Percentiles rank a stretch among this genome's conserved stretches.
These are phyloP conservation scores for Ameiurus melas DNA, from an alignment of 2,113 vertebrate genomes.

Conservation along the genomic window DNA sequence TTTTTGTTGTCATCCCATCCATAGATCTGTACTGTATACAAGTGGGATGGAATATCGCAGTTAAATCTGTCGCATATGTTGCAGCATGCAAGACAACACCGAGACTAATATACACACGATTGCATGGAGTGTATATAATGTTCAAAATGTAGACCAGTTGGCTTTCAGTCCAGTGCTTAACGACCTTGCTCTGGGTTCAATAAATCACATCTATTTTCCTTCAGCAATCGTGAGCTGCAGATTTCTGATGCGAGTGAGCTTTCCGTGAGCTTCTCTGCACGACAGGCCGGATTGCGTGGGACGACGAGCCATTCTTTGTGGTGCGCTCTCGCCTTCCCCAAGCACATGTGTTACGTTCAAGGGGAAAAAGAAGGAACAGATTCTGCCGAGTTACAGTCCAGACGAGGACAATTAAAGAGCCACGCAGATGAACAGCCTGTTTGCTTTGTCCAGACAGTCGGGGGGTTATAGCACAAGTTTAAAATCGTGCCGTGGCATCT, in stretches of 20 bases:
- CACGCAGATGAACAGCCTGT: conserved; percentile 42
- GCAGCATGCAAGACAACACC: background rate
- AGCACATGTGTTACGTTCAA: conserved; percentile 54
- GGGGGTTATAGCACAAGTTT: conserved; percentile 27
- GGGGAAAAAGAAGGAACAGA: conserved; percentile 44
- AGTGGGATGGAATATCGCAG: background rate
- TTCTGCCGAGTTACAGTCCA: conserved; percentile 38
- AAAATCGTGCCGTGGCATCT: conserved; percentile 30
- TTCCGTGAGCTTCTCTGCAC: conserved; percentile 70
- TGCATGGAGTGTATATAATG: background rate
- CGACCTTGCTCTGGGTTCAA: conserved; percentile 67
- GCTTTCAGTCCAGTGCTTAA: conserved; percentile 67
- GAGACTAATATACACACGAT: background rate
- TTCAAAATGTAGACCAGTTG: conserved; percentile 60
- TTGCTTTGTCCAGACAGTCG: conserved; percentile 44
- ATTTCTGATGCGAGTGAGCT: conserved; percentile 64
- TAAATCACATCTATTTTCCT: conserved; percentile 72
- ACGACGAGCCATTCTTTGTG: conserved; percentile 61
- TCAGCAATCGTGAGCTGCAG: conserved; percentile 63
- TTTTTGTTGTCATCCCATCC: conserved; percentile 19
- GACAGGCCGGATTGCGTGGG: conserved; percentile 67
- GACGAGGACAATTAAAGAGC: conserved; percentile 50
- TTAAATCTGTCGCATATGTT: background rate
- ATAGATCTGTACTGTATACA: background rate
- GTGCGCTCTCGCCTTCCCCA: conserved; percentile 41